phyloP scores from a whole-genome alignment of 2,888 invertebrate species.

The Stramonita haemastoma region DNA sequence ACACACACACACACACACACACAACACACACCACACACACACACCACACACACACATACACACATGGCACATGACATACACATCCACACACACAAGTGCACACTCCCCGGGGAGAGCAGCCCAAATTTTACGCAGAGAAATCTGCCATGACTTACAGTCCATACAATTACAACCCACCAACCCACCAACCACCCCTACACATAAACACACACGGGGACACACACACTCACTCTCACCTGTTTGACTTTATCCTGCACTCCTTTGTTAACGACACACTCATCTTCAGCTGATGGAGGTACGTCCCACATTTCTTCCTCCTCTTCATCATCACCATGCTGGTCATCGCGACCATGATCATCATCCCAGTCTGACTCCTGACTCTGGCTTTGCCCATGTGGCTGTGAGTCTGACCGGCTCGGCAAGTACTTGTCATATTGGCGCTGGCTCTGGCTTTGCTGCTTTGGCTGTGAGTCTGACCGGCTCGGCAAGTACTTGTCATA shows the following conservation, averaged over 20 bases:
- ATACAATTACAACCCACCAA: no score
- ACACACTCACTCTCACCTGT: conserved; percentile 25
- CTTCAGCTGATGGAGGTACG: background rate
- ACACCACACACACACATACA: background rate
- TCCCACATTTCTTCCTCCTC: background rate
- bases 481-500: no score
- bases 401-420: no score
- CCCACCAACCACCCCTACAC: no score
- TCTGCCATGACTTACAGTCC: no score
- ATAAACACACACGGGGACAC: background rate
- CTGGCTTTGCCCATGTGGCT: no score
- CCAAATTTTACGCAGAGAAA: no score
- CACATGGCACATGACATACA: background rate
- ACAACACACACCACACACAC: background rate
- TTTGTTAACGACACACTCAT: conserved; percentile 18
- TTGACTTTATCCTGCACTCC: conserved; percentile 36
- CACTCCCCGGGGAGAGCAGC: no score
- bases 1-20: no score
- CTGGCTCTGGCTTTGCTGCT: no score
- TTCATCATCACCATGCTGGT: background rate
- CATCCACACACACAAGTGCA: background rate
- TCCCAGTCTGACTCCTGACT: background rate
- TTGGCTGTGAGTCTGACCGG: no score
- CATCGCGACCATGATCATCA: background rate
- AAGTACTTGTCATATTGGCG: no score